A percentile compares a stretch with the other conserved stretches of the same genome.
Evolutionary conservation across 2,797 vertebrate genomes (phyloP).

Genomic region (Sylvilagus floridanus): DNA sequence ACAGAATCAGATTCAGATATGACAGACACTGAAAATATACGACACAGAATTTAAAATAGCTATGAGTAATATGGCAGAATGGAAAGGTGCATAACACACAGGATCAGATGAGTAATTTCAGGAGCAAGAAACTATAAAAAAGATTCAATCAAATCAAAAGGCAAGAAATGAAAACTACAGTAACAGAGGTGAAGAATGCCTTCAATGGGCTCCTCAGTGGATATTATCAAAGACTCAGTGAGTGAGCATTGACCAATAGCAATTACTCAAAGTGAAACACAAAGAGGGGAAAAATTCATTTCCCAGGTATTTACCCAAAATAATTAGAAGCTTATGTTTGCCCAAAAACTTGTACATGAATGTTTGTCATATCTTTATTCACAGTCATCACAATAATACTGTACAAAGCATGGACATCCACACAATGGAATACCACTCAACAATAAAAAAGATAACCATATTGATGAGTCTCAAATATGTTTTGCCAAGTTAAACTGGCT

Average conservation of each 20-base stretch:
- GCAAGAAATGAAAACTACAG: not conserved
- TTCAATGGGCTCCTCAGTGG: not conserved
- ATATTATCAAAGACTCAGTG: not conserved
- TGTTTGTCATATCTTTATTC: not conserved
- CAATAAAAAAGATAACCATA: not conserved
- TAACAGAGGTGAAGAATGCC: not conserved
- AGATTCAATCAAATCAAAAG: not conserved
- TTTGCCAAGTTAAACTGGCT: not conserved
- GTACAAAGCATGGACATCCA: not conserved
- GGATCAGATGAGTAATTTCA: not conserved
- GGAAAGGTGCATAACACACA: not conserved
- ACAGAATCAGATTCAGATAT: not conserved
- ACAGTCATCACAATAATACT: too few species aligned
- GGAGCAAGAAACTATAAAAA: not conserved
- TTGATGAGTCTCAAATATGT: not conserved
- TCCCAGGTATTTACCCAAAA: not conserved
- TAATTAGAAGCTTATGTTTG: not conserved
- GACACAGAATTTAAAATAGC: conserved; percentile 24
- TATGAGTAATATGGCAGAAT: not conserved
- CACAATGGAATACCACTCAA: not conserved
- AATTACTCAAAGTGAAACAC: conserved; percentile 25
- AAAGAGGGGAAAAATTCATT: not conserved
- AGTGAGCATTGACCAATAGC: not conserved
- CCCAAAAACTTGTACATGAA: not conserved
- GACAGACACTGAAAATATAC: not conserved